Percentiles rank a stretch among this genome's conserved stretches.
Conservation (phyloP, 2,113 vertebrate species). For the Engystomops pustulosus region DNA sequence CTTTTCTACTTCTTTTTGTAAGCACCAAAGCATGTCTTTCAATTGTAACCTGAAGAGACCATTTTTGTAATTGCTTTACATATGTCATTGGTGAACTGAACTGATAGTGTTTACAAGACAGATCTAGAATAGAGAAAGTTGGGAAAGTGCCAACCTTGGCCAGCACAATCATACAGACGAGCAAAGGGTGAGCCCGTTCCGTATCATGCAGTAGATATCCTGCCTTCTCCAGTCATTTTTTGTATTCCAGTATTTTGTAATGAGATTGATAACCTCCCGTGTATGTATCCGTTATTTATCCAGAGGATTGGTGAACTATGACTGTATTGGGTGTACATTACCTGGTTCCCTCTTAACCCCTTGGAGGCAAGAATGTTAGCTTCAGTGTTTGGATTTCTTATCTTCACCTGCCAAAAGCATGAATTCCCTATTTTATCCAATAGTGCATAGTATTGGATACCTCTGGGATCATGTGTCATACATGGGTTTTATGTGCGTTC, state of each 20-base stretch:
- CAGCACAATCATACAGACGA: conserved; percentile 15
- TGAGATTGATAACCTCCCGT: background rate
- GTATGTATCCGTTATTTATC: conserved; percentile 10
- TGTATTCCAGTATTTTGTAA: background rate
- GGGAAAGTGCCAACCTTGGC: conserved; percentile 13
- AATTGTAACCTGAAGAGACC: conserved; percentile 10
- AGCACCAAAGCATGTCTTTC: conserved; percentile 73
- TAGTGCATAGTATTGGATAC: background rate
- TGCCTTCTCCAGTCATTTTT: conserved; percentile 19
- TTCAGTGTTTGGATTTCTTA: background rate
- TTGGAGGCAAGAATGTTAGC: background rate
- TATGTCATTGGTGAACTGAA: conserved; percentile 25
- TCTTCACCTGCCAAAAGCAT: background rate
- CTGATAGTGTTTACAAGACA: conserved; percentile 25
- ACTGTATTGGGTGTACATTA: background rate
- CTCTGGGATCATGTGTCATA: background rate
- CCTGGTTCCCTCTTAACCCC: background rate
- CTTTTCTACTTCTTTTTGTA: conserved; percentile 69
- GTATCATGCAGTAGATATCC: conserved; percentile 25
- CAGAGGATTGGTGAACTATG: background rate
- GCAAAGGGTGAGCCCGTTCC: background rate
- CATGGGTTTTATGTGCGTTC: background rate
- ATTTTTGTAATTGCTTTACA: background rate
- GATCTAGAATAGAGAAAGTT: background rate
- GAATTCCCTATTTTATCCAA: background rate